Evolutionary conservation across 2,113 vertebrate genomes (phyloP).

Genomic region (Amblyopsis rosae): DNA sequence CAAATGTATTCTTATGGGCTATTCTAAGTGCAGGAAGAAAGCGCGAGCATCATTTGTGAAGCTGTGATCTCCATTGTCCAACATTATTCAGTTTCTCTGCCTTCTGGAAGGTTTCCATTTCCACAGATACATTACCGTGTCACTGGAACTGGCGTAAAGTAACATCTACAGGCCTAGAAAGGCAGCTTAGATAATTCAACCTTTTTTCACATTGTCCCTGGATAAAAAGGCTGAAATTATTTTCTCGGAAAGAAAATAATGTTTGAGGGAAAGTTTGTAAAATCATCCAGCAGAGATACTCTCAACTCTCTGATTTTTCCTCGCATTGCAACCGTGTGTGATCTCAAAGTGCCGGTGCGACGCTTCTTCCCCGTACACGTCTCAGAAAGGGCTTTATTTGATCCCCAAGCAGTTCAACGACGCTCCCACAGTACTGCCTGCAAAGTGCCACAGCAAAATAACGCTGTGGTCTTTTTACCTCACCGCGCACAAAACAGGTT

Average conservation of each 20-base stretch:
- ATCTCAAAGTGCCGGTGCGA: slow-evolving; percentile 57
- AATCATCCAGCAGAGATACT: slow-evolving; percentile 11
- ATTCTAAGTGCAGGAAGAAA: background rate
- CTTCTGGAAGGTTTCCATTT: background rate
- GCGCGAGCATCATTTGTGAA: background rate
- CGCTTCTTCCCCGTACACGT: slow-evolving; percentile 15
- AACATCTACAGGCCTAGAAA: slow-evolving; percentile 2
- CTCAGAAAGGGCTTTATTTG: slow-evolving; percentile 41
- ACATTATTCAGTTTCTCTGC: background rate
- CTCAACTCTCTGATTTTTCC: background rate
- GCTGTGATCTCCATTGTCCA: background rate
- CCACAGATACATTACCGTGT: slow-evolving; percentile 3
- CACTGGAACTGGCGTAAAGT: too few relatives aligned
- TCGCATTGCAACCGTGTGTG: slow-evolving; percentile 44
- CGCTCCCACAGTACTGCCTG: slow-evolving; percentile 19
- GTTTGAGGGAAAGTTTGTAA: slow-evolving; percentile 24
- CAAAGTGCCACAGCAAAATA: too few relatives aligned
- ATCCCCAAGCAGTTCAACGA: slow-evolving; percentile 30
- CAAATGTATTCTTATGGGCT: background rate
- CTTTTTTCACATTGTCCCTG: slow-evolving; percentile 5
- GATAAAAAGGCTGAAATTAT: slow-evolving; percentile 35
- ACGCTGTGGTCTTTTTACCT: slow-evolving; percentile 23
- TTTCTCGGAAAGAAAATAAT: slow-evolving; percentile 27
- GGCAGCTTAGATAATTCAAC: background rate
- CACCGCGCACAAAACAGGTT: slow-evolving; percentile 36